Evolutionary conservation across 2,888 invertebrate species (phyloP), one percentile per base, ranked within the genome.

Genomic region (Synanthedon andrenaeformis): DNA sequence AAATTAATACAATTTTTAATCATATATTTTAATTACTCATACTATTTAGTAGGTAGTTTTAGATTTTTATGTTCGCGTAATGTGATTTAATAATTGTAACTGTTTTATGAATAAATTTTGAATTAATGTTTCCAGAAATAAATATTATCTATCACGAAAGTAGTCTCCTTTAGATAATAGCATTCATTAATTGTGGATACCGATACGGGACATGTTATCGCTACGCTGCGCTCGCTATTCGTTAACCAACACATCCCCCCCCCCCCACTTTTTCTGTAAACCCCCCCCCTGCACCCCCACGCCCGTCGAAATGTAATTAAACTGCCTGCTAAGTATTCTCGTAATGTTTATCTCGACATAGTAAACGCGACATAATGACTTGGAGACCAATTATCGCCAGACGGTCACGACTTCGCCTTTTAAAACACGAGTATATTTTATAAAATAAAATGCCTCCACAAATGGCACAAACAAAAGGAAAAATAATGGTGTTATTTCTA

Each of bases 301-400:
- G 41, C 14, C n/a, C 49, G 11, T 49, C 14, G 42, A 42, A 53
- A 11, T 42, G 42, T 53, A 53, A 54, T 54, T 54, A 51, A 51
- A 41, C 19, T 45, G 41, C 48, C 54, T 19, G 51, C 49, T 14
- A 41, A 51, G 53, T 45, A 51, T 50, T 42, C 45, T 54, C 42
- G 51, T 48, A 42, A 23, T 51, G 41, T 51, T 50, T 50, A 50
- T 51, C 53, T 53, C 23, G 50, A 42, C 50, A 19, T 41, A 45
- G 41, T 48, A 14, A 14, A 49, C n/a, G 17, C 17, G 45, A 45
- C 45, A 45, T 45, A 45, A 45, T 45, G 45, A 45, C 45, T 45
- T 45, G 12, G 13, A 45, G 45, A 45, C 45, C 13, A 45, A 45
- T 45, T 45, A 45, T n/a, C 45, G n/a, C 13, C 45, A 12, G 45